Evolutionary conservation across 2,113 vertebrate species (phyloP), one percentile per base, ranked within the genome.

Genomic region (Micronycteris hirsuta): DNA sequence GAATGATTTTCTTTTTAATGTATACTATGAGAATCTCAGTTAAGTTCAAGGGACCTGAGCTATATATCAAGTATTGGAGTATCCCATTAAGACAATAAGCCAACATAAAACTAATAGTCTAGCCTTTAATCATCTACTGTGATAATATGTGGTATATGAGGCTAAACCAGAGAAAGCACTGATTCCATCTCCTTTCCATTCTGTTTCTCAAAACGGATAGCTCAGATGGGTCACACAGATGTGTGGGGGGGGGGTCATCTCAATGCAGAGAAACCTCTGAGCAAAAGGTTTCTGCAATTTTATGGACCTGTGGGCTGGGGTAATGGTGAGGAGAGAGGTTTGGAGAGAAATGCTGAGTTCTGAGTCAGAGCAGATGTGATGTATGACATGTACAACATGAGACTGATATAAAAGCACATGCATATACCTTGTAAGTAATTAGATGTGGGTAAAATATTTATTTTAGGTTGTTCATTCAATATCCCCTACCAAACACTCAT

Each of bases 171-270:
- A 65, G 58, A 20, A 54, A 76, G 0, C 31, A 26, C 0, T 22
- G 16, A 15, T 14, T 41, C 3, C 47, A 10, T 63, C 20, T 33
- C 13, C 38, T 56, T 16, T 89, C 15, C 33, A 31, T 26, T 63
- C n/a, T 54, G 9, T 24, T 65, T 33, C 56, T n/a, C 6, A 24
- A n/a, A 3, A 43, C 1, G n/a, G 47, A 91, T 22, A 24, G 28
- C 31, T 20, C 33, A 86, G 14, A 28, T 56, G 10, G 2, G 22
- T 36, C n/a, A 36, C 54, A 12, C 1, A 47, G 15, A 47, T 6
- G 0, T 7, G n/a, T n/a, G n/a, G n/a, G n/a, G n/a, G n/a, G 24
- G 17, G 38, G 7, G 41, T 2, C 31, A 15, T 45, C 16, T 56
- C 16, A 52, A 5, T 2, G 12, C 38, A 41, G 10, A 52, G 24